A percentile compares a stretch with the other conserved stretches of the same genome.
Evolutionary conservation across 2,113 vertebrate species (phyloP).

Genomic region (Tetrax tetrax): DNA sequence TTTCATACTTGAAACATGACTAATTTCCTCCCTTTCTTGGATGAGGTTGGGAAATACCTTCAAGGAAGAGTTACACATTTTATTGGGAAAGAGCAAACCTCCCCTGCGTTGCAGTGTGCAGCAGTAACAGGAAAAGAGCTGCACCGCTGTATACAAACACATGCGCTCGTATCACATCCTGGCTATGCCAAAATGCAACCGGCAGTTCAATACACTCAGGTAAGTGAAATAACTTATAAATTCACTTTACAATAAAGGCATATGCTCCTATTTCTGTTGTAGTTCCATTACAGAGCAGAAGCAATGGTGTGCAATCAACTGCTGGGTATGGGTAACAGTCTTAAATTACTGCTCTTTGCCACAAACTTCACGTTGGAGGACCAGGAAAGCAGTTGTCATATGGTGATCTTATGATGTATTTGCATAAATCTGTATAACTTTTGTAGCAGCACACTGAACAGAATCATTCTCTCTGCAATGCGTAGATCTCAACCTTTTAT

Average conservation of each 20-base stretch:
- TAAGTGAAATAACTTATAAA: neutral
- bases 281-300: neutral
- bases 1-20: neutral
- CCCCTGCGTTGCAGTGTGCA: neutral
- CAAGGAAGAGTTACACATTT: neutral
- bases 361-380: neutral
- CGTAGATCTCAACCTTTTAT: too few species aligned
- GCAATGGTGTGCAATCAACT: neutral
- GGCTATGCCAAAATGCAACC: neutral
- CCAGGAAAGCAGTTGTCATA: too few species aligned
- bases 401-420: too few species aligned
- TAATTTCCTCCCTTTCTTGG: neutral
- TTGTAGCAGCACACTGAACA: too few species aligned
- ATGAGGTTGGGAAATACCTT: neutral
- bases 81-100: neutral
- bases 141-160: neutral
- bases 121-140: accelerated
- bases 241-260: neutral
- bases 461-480: too few species aligned
- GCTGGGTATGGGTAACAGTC: accelerated
- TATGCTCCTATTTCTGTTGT: neutral
- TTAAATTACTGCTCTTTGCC: neutral
- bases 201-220: neutral
- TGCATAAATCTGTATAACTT: too few species aligned
- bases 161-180: accelerated